Evolutionary conservation across 2,888 invertebrate genomes (phyloP).

Genomic region (Hyposoter dolosus): DNA sequence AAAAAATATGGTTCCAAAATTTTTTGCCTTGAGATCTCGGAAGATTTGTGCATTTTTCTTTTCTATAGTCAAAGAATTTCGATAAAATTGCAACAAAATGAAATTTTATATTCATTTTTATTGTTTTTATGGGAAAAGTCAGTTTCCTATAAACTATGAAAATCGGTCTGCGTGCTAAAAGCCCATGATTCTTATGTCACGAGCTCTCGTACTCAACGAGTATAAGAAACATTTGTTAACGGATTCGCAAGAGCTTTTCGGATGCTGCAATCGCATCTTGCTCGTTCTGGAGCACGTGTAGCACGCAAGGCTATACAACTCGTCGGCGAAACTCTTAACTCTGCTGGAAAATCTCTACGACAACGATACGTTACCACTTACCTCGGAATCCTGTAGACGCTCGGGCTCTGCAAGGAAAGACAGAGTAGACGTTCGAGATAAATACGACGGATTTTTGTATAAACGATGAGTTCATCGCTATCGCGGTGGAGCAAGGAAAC

Average conservation of each 20-base stretch:
- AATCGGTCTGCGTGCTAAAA: not conserved
- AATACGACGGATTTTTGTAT: constrained; percentile 38
- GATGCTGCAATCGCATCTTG: constrained; percentile 23
- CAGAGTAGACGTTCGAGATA: constrained; percentile 58
- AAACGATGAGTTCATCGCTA: constrained; percentile 2
- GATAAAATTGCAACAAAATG: not conserved
- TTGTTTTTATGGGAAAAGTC: not conserved
- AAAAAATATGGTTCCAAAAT: not conserved
- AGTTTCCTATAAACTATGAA: not conserved
- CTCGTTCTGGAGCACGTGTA: constrained; percentile 6
- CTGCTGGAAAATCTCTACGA: constrained; percentile 32
- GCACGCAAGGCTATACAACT: constrained; percentile 29
- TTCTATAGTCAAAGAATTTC: not conserved
- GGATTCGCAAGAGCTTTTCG: constrained; percentile 44
- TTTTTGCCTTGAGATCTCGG: not conserved
- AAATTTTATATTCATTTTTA: too few relatives aligned
- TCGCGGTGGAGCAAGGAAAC: not conserved
- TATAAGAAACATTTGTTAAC: constrained; percentile 42
- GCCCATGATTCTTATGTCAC: constrained; percentile 5
- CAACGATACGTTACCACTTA: constrained; percentile 74
- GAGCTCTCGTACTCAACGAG: not conserved
- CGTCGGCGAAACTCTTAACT: constrained; percentile 49
- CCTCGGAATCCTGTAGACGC: constrained; percentile 76
- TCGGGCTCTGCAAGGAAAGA: constrained; percentile 71
- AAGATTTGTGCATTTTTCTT: not conserved